Conservation (phyloP, 2,113 vertebrate genomes). For the Eolophus roseicapilla region DNA sequence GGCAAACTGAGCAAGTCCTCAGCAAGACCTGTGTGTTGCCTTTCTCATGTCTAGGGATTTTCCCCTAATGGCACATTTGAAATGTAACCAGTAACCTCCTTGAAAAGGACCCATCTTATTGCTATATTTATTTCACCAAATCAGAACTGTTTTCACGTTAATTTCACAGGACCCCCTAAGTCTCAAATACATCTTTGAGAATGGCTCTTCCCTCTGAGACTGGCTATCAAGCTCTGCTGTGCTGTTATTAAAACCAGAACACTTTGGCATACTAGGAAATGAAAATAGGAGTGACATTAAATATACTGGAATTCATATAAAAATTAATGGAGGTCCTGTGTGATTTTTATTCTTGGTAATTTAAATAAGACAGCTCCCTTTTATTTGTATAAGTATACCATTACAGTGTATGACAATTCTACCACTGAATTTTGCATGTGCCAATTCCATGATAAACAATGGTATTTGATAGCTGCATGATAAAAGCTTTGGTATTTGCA, state of each 20-base stretch:
- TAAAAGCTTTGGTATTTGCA: conserved; percentile 34
- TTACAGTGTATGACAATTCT: neutral
- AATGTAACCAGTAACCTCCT: neutral
- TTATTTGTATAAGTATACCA: neutral
- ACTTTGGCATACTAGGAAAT: neutral
- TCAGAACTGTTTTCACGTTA: neutral
- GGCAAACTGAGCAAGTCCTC: neutral
- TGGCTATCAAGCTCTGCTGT: neutral
- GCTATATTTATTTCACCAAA: neutral
- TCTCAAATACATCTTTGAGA: neutral
- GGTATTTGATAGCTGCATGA: conserved; percentile 14
- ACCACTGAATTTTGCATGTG: neutral
- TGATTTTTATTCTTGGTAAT: neutral
- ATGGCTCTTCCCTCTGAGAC: neutral
- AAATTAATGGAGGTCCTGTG: neutral
- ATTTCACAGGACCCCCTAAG: neutral
- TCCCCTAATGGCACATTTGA: neutral
- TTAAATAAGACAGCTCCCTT: neutral
- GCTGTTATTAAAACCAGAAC: neutral
- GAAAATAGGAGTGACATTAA: neutral
- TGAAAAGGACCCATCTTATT: neutral
- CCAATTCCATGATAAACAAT: neutral
- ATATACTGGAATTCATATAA: neutral
- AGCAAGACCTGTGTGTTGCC: neutral
- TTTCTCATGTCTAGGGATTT: neutral